These are phyloP conservation scores for Cuniculus paca DNA, from an alignment of 2,797 vertebrate species.

Conservation along the genomic window DNA sequence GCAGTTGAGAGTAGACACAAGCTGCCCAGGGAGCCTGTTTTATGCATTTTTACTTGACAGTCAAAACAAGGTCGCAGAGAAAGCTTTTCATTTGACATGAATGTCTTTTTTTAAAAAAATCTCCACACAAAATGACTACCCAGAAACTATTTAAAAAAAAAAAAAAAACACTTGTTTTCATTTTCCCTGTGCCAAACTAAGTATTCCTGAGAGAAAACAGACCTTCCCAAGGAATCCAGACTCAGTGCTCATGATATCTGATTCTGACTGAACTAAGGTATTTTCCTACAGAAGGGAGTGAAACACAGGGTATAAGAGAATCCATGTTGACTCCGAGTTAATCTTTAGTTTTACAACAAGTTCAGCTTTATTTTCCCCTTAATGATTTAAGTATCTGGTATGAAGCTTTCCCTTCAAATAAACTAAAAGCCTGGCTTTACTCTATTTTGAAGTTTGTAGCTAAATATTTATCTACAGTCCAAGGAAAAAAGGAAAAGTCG, in stretches of 20 bases:
- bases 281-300: not conserved
- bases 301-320: not conserved
- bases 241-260: not conserved
- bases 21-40: not conserved
- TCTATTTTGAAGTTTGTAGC: conserved; percentile 55
- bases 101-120: conserved; percentile 29
- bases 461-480: conserved; percentile 67
- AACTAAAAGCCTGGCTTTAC: conserved; percentile 65
- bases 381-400: conserved; percentile 51
- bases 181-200: conserved; percentile 70
- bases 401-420: conserved; percentile 74
- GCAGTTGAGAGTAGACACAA: not conserved
- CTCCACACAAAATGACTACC: conserved; percentile 55
- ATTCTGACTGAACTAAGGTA: conserved; percentile 56
- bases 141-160: not conserved
- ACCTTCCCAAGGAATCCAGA: conserved; percentile 39
- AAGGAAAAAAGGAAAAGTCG: not conserved
- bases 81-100: conserved; percentile 16
- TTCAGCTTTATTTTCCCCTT: conserved; percentile 67
- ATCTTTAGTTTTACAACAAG: conserved; percentile 59
- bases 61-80: conserved; percentile 26
- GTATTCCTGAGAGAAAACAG: conserved; percentile 80
- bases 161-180: conserved; percentile 49
- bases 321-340: conserved; percentile 27
- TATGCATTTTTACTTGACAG: conserved; percentile 53